Evolutionary conservation across 2,113 vertebrate species (phyloP).

Genomic region (Pungitius pungitius): DNA sequence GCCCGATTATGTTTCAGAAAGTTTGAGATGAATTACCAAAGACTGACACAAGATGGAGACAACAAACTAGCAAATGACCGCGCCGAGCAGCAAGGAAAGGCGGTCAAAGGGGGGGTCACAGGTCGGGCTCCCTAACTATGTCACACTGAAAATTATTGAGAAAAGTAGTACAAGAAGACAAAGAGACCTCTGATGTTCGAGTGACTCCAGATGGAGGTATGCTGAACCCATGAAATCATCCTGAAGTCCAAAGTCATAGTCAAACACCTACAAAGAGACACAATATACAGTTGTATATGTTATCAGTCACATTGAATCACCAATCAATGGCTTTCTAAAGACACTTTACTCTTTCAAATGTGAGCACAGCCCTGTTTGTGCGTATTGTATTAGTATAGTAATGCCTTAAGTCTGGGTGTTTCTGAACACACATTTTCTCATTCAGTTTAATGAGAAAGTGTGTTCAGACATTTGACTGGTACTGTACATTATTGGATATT

Average conservation of each 20-base stretch:
- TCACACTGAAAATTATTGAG: background rate
- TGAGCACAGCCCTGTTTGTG: too few relatives aligned
- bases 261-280: constrained; percentile 88
- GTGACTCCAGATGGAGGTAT: constrained; percentile 89
- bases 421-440: too few relatives aligned
- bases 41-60: constrained; percentile 67
- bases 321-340: background rate
- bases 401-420: too few relatives aligned
- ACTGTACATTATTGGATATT: too few relatives aligned
- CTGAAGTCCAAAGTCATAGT: constrained; percentile 98
- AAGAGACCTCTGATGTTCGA: constrained; percentile 90
- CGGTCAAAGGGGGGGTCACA: background rate
- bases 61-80: background rate
- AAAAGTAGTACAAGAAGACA: background rate
- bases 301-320: background rate
- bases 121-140: too few relatives aligned
- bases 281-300: background rate
- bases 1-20: background rate
- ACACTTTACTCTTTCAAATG: too few relatives aligned
- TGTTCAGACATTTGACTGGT: too few relatives aligned
- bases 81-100: background rate
- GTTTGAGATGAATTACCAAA: constrained; percentile 14
- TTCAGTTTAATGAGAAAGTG: too few relatives aligned
- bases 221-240: constrained; percentile 99
- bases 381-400: too few relatives aligned